Conservation (phyloP, 30 jellyfish, hydroid and myxozoan genomes). For the Aurelia aurita complex sp. Pacific region DNA sequence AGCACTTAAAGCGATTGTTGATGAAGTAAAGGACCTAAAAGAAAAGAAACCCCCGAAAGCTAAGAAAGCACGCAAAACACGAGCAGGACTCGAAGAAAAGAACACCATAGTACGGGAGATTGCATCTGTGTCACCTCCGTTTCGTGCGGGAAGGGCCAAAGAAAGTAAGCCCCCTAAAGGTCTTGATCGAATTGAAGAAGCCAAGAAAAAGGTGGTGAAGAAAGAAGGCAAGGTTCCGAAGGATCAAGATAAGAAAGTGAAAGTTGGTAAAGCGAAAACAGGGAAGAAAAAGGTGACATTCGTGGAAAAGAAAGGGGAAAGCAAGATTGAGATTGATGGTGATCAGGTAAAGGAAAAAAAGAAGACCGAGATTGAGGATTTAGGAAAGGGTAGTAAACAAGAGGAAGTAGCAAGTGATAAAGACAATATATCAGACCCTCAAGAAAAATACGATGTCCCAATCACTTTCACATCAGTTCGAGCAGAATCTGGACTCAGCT, state of each 20-base stretch:
- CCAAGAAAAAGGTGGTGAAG: conserved; percentile 27
- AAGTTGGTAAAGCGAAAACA: conserved; percentile 4
- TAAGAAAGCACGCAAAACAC: conserved; percentile 35
- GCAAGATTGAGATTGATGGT: neutral
- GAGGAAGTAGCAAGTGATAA: neutral
- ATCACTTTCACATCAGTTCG: conserved; percentile 35
- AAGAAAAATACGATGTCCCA: conserved; percentile 65
- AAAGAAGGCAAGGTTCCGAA: conserved; percentile 19
- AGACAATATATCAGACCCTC: conserved; percentile 4
- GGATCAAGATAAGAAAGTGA: conserved; percentile 21
- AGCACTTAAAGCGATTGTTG: conserved; percentile 42
- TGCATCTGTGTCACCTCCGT: conserved; percentile 64
- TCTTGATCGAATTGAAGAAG: conserved; percentile 19
- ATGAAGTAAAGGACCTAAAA: conserved; percentile 27
- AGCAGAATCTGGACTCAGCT: conserved; percentile 8
- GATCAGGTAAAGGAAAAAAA: neutral
- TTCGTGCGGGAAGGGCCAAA: conserved; percentile 50
- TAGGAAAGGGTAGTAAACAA: neutral
- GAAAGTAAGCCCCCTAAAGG: conserved; percentile 64
- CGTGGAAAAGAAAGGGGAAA: conserved; percentile 13
- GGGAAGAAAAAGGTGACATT: conserved; percentile 26
- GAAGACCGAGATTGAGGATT: conserved; percentile 8
- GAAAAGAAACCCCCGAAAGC: conserved; percentile 42
- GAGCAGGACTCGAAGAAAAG: conserved; percentile 20
- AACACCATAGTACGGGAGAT: conserved; percentile 36